phyloP scores from a whole-genome alignment of 92 coral and sea anemone species.

The Metridium senile region DNA sequence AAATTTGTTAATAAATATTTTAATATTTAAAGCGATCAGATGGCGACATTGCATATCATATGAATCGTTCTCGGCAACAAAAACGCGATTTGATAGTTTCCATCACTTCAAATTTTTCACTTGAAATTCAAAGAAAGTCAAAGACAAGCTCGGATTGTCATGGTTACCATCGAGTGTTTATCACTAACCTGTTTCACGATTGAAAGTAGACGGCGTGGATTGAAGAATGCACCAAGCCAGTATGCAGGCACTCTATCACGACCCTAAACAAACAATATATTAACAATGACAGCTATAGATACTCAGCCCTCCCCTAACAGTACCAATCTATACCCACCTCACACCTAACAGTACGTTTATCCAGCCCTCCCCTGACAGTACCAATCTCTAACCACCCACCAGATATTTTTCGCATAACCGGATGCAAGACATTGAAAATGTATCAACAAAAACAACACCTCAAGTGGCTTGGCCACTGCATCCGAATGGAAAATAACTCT shows the following conservation, averaged over 20 bases:
- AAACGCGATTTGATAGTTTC: no score
- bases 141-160: not conserved
- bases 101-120: no score
- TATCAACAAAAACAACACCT: no score
- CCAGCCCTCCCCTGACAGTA: not conserved
- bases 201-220: conserved; percentile 90
- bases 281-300: not conserved
- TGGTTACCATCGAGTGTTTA: not conserved
- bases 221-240: conserved; percentile 97
- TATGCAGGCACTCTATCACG: conserved; percentile 98
- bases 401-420: no score
- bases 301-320: not conserved
- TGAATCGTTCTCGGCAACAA: no score
- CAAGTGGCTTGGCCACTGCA: no score
- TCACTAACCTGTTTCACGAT: conserved; percentile 81
- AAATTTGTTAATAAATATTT: no score
- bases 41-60: no score
- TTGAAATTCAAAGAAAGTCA: no score
- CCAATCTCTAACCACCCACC: not conserved
- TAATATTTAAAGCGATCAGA: no score
- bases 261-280: conserved; percentile 52
- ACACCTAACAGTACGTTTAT: not conserved
- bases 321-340: not conserved
- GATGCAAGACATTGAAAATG: no score
- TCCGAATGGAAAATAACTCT: no score